Conservation (phyloP, 2,888 invertebrate species). For the Graphium colonna region DNA sequence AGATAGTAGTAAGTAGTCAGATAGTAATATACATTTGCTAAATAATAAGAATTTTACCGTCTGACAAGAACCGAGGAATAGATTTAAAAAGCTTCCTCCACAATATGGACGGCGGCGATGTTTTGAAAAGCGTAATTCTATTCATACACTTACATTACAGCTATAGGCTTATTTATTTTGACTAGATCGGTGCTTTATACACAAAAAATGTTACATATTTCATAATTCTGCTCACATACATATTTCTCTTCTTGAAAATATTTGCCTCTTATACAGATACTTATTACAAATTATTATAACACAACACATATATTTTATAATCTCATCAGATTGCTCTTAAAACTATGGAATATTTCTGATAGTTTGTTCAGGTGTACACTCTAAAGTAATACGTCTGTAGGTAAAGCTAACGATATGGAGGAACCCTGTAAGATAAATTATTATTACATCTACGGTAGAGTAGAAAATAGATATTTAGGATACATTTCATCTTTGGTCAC, state of each 20-base stretch:
- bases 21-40: background rate
- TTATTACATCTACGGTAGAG: conserved; percentile 60
- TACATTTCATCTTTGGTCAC: conserved; percentile 66
- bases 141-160: conserved; percentile 9
- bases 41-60: background rate
- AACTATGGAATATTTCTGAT: conserved; percentile 70
- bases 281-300: conserved; percentile 29
- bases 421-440: conserved; percentile 76
- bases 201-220: conserved; percentile 25
- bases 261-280: conserved; percentile 27
- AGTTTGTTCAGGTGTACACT: conserved; percentile 56
- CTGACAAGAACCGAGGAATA: background rate
- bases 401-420: conserved; percentile 79
- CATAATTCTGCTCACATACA: conserved; percentile 17
- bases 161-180: conserved; percentile 13
- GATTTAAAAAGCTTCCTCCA: conserved; percentile 22
- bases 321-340: conserved; percentile 49
- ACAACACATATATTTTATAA: conserved; percentile 43
- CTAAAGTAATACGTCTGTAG: conserved; percentile 74
- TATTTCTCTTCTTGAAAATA: conserved; percentile 23
- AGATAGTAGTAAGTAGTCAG: no score
- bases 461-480: conserved; percentile 62
- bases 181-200: conserved; percentile 29
- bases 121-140: conserved; percentile 44
- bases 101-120: conserved; percentile 51